These are phyloP conservation scores for Fratercula arctica DNA, from an alignment of 2,797 vertebrate species.

Conservation along the genomic window DNA sequence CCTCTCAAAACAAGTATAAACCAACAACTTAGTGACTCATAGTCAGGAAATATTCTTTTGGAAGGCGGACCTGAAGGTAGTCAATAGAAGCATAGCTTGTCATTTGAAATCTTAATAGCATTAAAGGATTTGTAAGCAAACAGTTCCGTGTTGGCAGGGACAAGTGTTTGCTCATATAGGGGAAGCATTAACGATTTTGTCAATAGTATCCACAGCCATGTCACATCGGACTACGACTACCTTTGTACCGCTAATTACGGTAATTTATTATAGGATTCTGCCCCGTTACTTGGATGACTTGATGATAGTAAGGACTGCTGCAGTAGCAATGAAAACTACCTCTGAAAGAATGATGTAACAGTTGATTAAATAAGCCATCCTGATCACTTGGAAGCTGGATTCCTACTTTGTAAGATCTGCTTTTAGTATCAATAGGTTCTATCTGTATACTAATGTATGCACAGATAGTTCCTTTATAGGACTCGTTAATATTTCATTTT, in stretches of 20 bases:
- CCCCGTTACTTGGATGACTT: constrained; percentile 5
- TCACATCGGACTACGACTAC: constrained; percentile 4
- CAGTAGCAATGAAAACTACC: neutral
- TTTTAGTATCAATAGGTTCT: neutral
- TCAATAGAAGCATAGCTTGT: constrained; percentile 36
- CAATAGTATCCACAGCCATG: constrained; percentile 44
- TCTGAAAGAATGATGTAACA: neutral
- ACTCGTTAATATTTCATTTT: neutral
- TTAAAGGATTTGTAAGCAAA: constrained; percentile 66
- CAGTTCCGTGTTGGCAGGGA: neutral
- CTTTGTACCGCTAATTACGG: constrained; percentile 59
- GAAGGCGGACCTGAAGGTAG: neutral
- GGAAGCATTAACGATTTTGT: constrained; percentile 53
- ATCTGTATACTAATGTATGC: neutral
- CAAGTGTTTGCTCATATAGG: constrained; percentile 54
- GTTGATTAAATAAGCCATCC: neutral
- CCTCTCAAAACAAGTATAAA: constrained; percentile 15
- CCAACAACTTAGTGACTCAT: neutral
- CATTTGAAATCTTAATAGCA: constrained; percentile 61
- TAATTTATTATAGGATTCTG: constrained; percentile 53
- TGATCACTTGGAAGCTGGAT: neutral
- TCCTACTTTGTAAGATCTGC: neutral
- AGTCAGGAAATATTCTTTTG: neutral
- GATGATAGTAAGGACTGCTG: neutral
- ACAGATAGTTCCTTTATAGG: neutral